Evolutionary conservation across 2,888 invertebrate genomes (phyloP), one percentile per base, ranked within the genome.

Genomic region (Hyposoter dolosus): DNA sequence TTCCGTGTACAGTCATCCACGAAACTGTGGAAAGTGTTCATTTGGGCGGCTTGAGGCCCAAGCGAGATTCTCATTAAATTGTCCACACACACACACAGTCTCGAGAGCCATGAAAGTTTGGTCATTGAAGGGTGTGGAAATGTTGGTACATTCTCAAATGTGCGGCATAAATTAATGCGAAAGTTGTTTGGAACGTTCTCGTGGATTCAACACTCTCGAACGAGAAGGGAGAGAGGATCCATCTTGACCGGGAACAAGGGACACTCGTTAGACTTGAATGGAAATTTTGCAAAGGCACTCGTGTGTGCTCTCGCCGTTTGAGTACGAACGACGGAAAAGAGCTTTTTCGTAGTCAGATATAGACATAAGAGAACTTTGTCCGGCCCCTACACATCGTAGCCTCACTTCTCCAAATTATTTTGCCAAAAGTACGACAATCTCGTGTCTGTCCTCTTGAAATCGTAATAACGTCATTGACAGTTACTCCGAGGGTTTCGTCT

Each of bases 221-320:
- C 74, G 43, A 35, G 35, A 15, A 43, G 43, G 50, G 32, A 23
- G 45, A n/a, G 28, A 32, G 50, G 76, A 66, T 76, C 66, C 69
- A 77, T 77, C 69, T 83, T 68, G 66, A 66, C 71, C 69, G 47
- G n/a, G 53, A 75, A 85, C 80, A 85, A 85, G 80, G 72, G 83
- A 85, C 65, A 43, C 80, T 85, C 85, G 83, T 85, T 85, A 85
- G 50, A 71, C 72, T 50, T 60, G 76, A 83, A 72, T 71, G 43
- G 72, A 83, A 69, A 77, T 77, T 76, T 80, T 50, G 47, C 28
- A 43, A 80, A 80, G 66, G 50, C 56, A 80, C 76, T 85, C 69
- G 75, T 53, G 40, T 32, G 43, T 63, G 50, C 76, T 69, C 66
- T 65, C 28, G 32, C 0, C 71, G 50, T 76, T 66, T 15, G 66